These are phyloP conservation scores for Drosophila mimica DNA, from an alignment of 2,888 invertebrate genomes.

Conservation along the genomic window DNA sequence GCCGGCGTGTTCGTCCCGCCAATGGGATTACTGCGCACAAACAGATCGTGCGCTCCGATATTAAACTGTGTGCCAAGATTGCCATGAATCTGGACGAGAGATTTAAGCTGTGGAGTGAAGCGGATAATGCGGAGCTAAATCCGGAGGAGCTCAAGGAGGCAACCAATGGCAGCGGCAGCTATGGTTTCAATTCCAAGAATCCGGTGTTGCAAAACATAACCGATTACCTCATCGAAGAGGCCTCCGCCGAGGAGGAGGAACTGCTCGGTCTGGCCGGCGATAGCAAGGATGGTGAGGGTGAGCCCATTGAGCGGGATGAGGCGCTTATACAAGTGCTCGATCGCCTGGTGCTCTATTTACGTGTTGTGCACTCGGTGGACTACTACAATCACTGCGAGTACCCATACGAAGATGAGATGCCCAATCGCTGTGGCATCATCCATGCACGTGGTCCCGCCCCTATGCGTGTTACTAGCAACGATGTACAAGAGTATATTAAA, in stretches of 20 bases:
- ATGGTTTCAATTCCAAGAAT: constrained; percentile 93
- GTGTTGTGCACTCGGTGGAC: constrained; percentile 99
- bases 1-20: constrained; percentile 95
- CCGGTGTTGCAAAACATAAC: constrained; percentile 98
- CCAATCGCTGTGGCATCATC: constrained; percentile 99
- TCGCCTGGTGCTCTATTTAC: constrained; percentile 95
- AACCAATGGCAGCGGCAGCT: constrained; percentile 73
- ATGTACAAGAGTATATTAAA: constrained; percentile 89
- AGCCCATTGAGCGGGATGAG: constrained; percentile 90
- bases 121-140: not conserved
- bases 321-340: constrained; percentile 90
- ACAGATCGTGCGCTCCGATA: constrained; percentile 94
- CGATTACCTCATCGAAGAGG: constrained; percentile 98
- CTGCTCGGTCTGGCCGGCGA: constrained; percentile 88
- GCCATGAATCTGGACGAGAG: constrained; percentile 95
- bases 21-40: constrained; percentile 96
- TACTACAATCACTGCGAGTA: constrained; percentile 99
- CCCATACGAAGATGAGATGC: constrained; percentile 99
- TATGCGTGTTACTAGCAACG: constrained; percentile 88
- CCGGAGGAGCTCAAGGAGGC: constrained; percentile 18
- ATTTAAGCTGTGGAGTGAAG: constrained; percentile 90
- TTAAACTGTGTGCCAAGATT: constrained; percentile 95
- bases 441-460: constrained; percentile 97
- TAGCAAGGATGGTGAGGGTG: constrained; percentile 85
- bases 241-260: constrained; percentile 99